Conservation (phyloP, 2,888 invertebrate genomes). For the Dicranocentrus wangi region DNA sequence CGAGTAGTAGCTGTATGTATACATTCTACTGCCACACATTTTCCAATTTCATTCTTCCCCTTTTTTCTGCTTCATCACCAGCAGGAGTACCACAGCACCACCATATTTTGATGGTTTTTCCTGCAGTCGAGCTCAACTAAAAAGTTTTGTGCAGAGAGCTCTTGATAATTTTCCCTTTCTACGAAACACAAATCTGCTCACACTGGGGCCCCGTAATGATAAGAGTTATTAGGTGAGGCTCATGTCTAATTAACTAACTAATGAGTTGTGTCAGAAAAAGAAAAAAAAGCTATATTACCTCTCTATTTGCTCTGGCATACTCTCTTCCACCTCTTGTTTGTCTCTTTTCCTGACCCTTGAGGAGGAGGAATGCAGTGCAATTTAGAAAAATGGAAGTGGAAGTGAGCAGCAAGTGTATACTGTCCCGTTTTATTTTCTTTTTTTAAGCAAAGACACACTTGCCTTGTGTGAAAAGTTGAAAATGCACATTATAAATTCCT, state of each 20-base stretch:
- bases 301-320: conserved; percentile 21
- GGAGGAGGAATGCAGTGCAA: conserved; percentile 34
- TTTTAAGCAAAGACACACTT: no score
- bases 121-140: no score
- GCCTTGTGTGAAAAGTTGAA: no score
- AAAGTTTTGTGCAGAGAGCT: no score
- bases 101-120: no score
- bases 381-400: no score
- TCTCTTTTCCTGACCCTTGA: conserved; percentile 40
- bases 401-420: no score
- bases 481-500: no score
- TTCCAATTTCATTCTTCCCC: conserved; percentile 35
- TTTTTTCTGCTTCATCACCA: conserved; percentile 58
- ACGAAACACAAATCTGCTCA: no score
- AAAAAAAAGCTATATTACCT: conserved; percentile 14
- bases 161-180: conserved; percentile 16
- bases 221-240: conserved; percentile 65
- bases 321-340: conserved; percentile 16
- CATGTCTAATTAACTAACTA: conserved; percentile 66
- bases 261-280: conserved; percentile 62
- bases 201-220: no score
- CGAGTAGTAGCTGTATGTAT: background rate
- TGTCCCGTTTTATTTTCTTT: no score
- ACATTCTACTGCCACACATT: background rate
- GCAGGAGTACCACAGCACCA: no score